phyloP scores from a whole-genome alignment of 2,113 vertebrate genomes.

The Ochotona princeps region DNA sequence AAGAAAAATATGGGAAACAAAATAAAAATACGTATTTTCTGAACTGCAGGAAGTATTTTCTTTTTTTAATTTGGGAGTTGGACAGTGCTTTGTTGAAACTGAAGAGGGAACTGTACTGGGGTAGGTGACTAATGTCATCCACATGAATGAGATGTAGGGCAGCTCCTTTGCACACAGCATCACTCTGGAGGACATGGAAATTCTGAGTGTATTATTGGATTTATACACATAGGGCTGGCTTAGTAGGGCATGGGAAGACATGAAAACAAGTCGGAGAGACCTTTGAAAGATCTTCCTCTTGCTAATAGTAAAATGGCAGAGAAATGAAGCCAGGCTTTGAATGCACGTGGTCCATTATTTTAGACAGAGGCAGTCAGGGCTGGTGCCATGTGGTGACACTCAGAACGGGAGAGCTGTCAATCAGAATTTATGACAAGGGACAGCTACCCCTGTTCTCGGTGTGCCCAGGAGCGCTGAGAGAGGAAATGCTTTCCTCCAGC shows the following conservation, averaged over 20 bases:
- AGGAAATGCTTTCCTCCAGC: neutral
- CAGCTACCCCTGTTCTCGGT: neutral
- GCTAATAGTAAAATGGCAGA: neutral
- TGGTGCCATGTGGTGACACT: neutral
- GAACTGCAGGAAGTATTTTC: neutral
- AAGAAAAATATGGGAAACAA: neutral
- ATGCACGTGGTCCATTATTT: neutral
- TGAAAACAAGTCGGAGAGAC: neutral
- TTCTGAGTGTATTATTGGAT: neutral
- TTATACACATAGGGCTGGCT: conserved; percentile 2
- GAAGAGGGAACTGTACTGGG: neutral
- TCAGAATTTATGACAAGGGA: neutral
- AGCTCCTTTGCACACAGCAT: neutral
- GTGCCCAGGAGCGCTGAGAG: neutral
- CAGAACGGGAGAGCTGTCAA: neutral
- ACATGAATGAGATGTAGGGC: neutral
- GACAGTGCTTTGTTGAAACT: neutral
- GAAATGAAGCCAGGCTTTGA: neutral
- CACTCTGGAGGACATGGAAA: conserved; percentile 9
- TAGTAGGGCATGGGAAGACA: neutral
- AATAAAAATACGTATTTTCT: conserved; percentile 7
- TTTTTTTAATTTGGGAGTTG: neutral
- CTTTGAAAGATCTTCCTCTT: neutral
- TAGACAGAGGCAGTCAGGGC: neutral
- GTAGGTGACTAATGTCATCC: neutral